Base-by-base conservation (phyloP, 2,113 vertebrate species). In the Upupa epops region DNA sequence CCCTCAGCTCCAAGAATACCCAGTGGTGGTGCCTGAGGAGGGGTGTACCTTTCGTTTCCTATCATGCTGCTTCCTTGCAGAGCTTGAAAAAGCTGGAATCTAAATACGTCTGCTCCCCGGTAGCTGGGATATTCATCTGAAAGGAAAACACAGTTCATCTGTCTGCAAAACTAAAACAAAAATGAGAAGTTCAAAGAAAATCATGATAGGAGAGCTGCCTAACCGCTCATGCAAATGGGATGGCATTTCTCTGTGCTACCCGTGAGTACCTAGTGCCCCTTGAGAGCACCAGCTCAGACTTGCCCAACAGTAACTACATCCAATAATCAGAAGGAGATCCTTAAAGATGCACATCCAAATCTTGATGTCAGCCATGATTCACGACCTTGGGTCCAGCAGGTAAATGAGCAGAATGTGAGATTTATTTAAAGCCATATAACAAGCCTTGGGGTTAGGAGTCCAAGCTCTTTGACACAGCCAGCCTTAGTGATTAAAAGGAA, bases 401-500 rank as follows among this genome's bases (percentile, higher is more conserved):
- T 77, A 87, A 91, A 93, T 76, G 32, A 93, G 51, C 22, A 86
- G 79, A 93, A 88, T 88, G 51, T 82, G 46, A 72, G 73, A 84
- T 93, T 92, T 90, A 90, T 88, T 93, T 90, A 90, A 82, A 73
- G 63, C 29, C 82, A 37, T 46, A 82, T 82, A 96, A 76, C 61
- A 78, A 88, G 45, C 26, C 66, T 94, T 79, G 83, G 66, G 88
- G 83, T 93, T 90, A 88, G 54, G 51, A 83, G 42, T 84, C 90
- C 54, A 86, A 86, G 68, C 19, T 90, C 92, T 88, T 92, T 94
- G 90, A 93, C 90, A 92, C 58, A 88, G 40, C 58, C 70, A 59
- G 79, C 91, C 89, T 89, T 60, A 89, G 75, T 89, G 89, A 80
- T 94, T 93, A 94, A 63, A 72, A 69, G 42, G 46, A 90, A 94